These are phyloP conservation scores for Montipora capitata DNA, from an alignment of 92 coral and sea anemone species.

Conservation along the genomic window DNA sequence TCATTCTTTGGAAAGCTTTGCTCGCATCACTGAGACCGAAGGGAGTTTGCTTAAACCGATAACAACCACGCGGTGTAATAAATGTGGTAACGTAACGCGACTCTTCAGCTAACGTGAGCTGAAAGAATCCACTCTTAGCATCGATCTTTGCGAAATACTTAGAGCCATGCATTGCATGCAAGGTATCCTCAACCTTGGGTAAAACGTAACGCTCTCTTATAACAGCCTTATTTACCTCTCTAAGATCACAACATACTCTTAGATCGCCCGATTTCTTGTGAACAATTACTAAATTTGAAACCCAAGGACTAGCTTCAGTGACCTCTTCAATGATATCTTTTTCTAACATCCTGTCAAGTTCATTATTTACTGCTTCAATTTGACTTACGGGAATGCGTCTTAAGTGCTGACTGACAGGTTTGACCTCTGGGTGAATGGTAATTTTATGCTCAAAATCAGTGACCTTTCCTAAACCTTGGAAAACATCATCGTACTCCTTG, in stretches of 20 bases:
- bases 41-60: slow-evolving; percentile 59
- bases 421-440: too few relatives aligned
- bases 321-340: too few relatives aligned
- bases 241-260: slow-evolving; percentile 54
- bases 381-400: slow-evolving; percentile 57
- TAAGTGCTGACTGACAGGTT: slow-evolving; percentile 15
- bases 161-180: slow-evolving; percentile 57
- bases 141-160: slow-evolving; percentile 31
- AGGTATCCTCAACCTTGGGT: slow-evolving; percentile 68
- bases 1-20: slow-evolving; percentile 69
- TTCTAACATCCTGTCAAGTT: slow-evolving; percentile 50
- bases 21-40: slow-evolving; percentile 63
- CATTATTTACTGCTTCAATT: slow-evolving; percentile 62
- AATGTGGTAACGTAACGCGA: background rate
- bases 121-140: slow-evolving; percentile 33
- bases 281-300: background rate
- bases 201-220: slow-evolving; percentile 63
- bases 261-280: slow-evolving; percentile 55
- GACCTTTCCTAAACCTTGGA: slow-evolving; percentile 49
- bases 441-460: background rate
- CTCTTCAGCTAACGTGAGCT: slow-evolving; percentile 36
- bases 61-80: slow-evolving; percentile 24
- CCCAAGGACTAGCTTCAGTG: too few relatives aligned
- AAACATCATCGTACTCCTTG: slow-evolving; percentile 39
- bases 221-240: slow-evolving; percentile 63